A percentile compares a stretch with the other conserved stretches of the same genome.
Evolutionary conservation across 2,113 vertebrate species (phyloP).

Genomic region (Clarias gariepinus): DNA sequence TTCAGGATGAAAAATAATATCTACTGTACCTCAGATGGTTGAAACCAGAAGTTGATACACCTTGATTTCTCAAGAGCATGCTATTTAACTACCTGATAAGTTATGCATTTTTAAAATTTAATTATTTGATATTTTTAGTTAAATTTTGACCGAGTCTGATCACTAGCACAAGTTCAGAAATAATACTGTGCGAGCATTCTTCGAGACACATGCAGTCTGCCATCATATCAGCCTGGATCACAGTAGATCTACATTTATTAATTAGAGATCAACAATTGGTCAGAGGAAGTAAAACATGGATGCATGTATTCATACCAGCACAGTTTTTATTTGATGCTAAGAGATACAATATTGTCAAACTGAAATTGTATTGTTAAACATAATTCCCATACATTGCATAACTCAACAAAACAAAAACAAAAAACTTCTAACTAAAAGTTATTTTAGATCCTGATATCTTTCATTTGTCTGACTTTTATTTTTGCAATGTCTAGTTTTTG

Average conservation of each 20-base stretch:
- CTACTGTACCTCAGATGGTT: not conserved
- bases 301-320: not conserved
- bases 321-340: conserved; percentile 27
- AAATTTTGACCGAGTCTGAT: not conserved
- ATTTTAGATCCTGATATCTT: not conserved
- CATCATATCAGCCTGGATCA: too few relatives aligned
- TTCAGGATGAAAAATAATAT: not conserved
- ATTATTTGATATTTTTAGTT: not conserved
- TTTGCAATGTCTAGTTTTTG: not conserved
- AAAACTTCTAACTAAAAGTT: not conserved
- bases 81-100: not conserved
- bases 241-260: not conserved
- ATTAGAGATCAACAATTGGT: not conserved
- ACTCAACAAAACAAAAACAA: not conserved
- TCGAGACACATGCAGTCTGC: not conserved
- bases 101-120: not conserved
- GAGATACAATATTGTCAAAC: conserved; percentile 1
- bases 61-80: not conserved
- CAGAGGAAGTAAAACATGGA: not conserved
- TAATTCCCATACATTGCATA: not conserved
- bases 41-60: not conserved
- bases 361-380: too few relatives aligned
- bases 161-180: not conserved
- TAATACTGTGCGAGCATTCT: not conserved
- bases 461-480: not conserved